Percentiles rank a stretch among this genome's conserved stretches.
These are phyloP conservation scores for Diceros bicornis DNA, from an alignment of 2,797 vertebrate species.

Conservation along the genomic window DNA sequence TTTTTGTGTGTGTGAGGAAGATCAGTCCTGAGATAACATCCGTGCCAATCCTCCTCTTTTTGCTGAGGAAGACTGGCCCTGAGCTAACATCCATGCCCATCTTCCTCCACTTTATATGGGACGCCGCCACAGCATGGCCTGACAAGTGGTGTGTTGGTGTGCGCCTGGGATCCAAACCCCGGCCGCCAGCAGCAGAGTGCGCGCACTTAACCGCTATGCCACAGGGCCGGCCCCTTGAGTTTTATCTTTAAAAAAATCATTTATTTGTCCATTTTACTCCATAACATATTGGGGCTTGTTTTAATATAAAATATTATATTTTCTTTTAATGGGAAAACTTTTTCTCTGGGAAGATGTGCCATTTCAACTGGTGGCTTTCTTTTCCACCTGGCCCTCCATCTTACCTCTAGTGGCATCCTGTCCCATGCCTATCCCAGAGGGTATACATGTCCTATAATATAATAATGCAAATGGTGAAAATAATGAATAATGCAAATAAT, in stretches of 20 bases:
- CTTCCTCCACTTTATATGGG: too few species aligned
- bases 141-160: too few species aligned
- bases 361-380: not conserved
- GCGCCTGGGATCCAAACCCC: too few species aligned
- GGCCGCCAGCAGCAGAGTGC: too few species aligned
- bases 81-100: too few species aligned
- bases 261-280: conserved; percentile 22
- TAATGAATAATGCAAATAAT: not conserved
- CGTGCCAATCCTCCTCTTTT: too few species aligned
- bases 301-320: not conserved
- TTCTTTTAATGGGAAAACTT: not conserved
- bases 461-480: not conserved
- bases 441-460: not conserved
- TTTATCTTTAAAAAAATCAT: not conserved
- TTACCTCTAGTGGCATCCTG: not conserved
- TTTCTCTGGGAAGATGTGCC: not conserved
- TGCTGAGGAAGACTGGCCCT: too few species aligned
- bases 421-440: not conserved
- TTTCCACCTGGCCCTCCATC: not conserved
- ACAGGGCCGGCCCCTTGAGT: not conserved
- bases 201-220: too few species aligned
- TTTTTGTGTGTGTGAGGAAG: too few species aligned
- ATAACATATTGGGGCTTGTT: not conserved
- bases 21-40: too few species aligned
- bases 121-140: too few species aligned